Evolutionary conservation across 2,113 vertebrate species (phyloP).

Genomic region (Notarius quadriscutis): DNA sequence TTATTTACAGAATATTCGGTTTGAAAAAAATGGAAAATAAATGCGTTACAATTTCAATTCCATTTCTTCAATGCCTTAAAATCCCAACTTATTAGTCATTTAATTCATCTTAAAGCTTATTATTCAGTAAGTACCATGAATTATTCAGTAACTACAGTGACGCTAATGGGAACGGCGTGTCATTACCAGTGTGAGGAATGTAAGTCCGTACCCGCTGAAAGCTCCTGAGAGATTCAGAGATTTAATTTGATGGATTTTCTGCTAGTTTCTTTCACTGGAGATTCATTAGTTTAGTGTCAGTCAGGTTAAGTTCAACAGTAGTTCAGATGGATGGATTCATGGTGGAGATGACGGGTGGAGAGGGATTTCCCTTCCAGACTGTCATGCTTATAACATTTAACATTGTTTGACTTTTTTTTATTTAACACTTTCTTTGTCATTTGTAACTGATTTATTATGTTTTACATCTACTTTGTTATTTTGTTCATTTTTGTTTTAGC

Average conservation of each 20-base stretch:
- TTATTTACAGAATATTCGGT: background rate
- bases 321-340: background rate
- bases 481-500: background rate
- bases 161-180: conserved; percentile 7
- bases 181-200: conserved; percentile 22
- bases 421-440: background rate
- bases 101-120: conserved; percentile 16
- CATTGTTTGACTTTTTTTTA: background rate
- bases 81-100: conserved; percentile 11
- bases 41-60: background rate
- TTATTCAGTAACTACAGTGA: conserved; percentile 9
- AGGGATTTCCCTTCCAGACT: background rate
- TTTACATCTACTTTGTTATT: background rate
- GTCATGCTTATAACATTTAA: background rate
- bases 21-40: background rate
- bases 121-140: conserved; percentile 6
- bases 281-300: conserved; percentile 12
- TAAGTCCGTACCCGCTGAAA: conserved; percentile 6
- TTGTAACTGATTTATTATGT: background rate
- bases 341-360: background rate
- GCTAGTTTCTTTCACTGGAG: conserved; percentile 4
- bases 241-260: conserved; percentile 22
- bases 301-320: background rate
- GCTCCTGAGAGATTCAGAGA: conserved; percentile 18
- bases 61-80: background rate